Evolutionary conservation across 2,888 invertebrate species (phyloP), one percentile per base, ranked within the genome.

Genomic region (Caprella mutica): DNA sequence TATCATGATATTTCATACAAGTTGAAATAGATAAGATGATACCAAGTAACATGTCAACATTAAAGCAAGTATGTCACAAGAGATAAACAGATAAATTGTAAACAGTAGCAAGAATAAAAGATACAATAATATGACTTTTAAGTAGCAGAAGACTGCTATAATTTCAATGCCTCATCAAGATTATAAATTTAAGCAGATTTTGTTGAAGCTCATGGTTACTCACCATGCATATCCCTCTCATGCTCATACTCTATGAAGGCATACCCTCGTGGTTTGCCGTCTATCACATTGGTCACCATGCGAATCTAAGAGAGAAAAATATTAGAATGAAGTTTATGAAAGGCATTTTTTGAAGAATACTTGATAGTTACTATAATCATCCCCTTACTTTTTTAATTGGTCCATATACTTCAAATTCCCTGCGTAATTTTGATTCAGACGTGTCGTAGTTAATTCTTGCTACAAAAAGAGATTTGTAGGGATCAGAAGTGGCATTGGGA

Each of bases 181-280:
- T n/a, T n/a, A n/a, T n/a, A n/a, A n/a, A n/a, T n/a, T n/a, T n/a
- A n/a, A n/a, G n/a, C n/a, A n/a, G n/a, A n/a, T n/a, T n/a, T n/a
- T n/a, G n/a, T n/a, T n/a, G n/a, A n/a, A n/a, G n/a, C n/a, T n/a
- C n/a, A n/a, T n/a, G 40, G 6, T 44, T 77, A 91, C 93, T 89
- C 80, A 94, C 94, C 91, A 77, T 97, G 97, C 98, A 98, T 99
- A 76, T 99, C 98, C 65, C 94, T 78, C 75, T 97, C 97, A 75
- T 96, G 93, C 74, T 97, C 96, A 76, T 94, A 98, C 75, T 98
- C 98, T 70, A 98, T 94, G 80, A 98, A 99, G 44, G 97, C 97
- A 77, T 97, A 98, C 65, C 98, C 98, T 67, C 97, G 81, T 9
- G 96, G 97, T 76, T 97, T 98, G 68, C 84, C 86, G 71, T 82